Base-by-base conservation (phyloP, 2,797 vertebrate genomes). In the Leptatherina wallacei region DNA sequence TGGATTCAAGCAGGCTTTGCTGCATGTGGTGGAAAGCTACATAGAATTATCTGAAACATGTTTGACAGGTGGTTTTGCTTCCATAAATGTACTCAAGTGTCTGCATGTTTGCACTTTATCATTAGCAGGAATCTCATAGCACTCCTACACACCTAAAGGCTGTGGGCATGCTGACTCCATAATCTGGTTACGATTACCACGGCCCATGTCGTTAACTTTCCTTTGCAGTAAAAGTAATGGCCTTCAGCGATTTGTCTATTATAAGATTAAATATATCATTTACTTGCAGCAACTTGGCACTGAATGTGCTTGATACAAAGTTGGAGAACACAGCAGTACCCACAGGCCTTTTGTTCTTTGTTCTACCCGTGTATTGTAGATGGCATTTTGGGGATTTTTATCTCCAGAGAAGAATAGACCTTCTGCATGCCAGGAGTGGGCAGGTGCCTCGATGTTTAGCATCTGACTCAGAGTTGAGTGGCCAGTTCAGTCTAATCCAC, bases 321-420 rank as follows among this genome's bases (percentile, higher is more conserved):
- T 69, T 56, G 75, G 47, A 67, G 73, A 67, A 35, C 24, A 16
- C 56, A 35, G 60, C 56, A 65, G 62, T 30, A 7, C 47, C 66
- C 73, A 63, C 77, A 81, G 76, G 81, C 32, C 69, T 85, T 85
- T 85, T 88, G 84, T 89, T 87, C 70, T 59, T 69, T 64, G 22
- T 80, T 73, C 77, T 82, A 64, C 33, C 30, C 13, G 18, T 49
- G 59, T 64, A 55, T 63, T 69, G 47, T 61, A 69, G 81, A 83
- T 88, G 72, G 66, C 72, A 69, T 84, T 81, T 82, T 65, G 33
- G 29, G 84, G 71, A 68, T 85, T 89, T 90, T 85, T 79, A 70
- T 74, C 69, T 73, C 27, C 22, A 71, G 59, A 81, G 88, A 85
- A 87, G 73, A 89, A 85, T 63, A 77, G 73, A 71, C n/a, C 35